Conservation (phyloP, 2,888 invertebrate genomes). For the Calameuta filiformis region DNA sequence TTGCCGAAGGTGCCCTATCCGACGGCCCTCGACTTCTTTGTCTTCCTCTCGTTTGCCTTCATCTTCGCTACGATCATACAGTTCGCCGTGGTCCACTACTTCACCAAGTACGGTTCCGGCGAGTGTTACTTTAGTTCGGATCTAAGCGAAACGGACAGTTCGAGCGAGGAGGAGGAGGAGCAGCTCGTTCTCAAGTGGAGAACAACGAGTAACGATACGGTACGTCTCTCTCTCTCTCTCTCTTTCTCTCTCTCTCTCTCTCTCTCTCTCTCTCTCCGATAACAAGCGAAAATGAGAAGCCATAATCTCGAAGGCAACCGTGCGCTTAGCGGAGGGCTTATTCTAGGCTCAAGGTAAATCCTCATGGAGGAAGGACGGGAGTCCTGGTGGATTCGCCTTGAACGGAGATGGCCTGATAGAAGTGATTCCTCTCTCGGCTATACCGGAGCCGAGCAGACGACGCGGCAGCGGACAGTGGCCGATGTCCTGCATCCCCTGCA, state of each 20-base stretch:
- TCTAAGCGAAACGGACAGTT: conserved; percentile 71
- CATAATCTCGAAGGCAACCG: too few relatives aligned
- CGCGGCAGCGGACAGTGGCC: conserved; percentile 32
- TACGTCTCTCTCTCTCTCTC: conserved; percentile 24
- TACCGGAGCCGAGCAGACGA: conserved; percentile 67
- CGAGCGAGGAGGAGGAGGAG: conserved; percentile 69
- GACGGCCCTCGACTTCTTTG: conserved; percentile 87
- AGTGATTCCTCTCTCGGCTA: conserved; percentile 75
- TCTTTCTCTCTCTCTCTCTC: too few relatives aligned
- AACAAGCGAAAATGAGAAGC: too few relatives aligned
- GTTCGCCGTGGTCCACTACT: conserved; percentile 87
- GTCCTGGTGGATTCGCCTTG: conserved; percentile 39
- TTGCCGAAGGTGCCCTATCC: conserved; percentile 87
- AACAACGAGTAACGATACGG: conserved; percentile 21
- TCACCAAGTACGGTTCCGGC: conserved; percentile 86
- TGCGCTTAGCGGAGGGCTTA: background rate
- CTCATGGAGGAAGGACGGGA: conserved; percentile 28
- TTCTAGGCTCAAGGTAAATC: conserved; percentile 40
- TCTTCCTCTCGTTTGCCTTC: conserved; percentile 83
- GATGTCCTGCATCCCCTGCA: conserved; percentile 60
- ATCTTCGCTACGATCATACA: conserved; percentile 85
- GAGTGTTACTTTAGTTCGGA: conserved; percentile 81
- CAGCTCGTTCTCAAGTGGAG: conserved; percentile 36
- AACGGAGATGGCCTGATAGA: conserved; percentile 64
- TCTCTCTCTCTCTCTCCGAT: conserved; percentile 19